Percentiles rank a stretch among this genome's conserved stretches.
Conservation (phyloP, 2,888 invertebrate species). For the Philopedon plagiatum region DNA sequence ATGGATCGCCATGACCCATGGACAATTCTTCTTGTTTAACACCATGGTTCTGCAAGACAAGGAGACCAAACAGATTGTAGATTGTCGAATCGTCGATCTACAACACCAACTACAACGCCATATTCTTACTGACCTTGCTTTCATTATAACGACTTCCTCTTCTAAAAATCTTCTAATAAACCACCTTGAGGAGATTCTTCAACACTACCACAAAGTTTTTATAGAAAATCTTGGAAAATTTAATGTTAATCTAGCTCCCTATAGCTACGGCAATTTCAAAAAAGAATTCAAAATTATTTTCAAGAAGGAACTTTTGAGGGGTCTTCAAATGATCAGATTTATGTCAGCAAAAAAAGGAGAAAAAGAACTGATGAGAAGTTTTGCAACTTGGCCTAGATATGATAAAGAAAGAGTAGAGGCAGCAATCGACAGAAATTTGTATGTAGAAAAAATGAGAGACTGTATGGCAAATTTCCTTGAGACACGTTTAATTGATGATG, state of each 20-base stretch:
- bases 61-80: neutral
- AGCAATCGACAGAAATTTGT: neutral
- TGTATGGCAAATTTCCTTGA: neutral
- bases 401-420: neutral
- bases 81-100: neutral
- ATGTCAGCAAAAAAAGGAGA: neutral
- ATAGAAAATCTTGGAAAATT: neutral
- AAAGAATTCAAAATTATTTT: neutral
- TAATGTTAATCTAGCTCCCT: neutral
- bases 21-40: neutral
- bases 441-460: neutral
- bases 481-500: neutral
- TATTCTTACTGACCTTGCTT: neutral
- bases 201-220: neutral
- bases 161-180: neutral
- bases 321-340: neutral
- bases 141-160: neutral
- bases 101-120: neutral
- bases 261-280: neutral
- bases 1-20: neutral
- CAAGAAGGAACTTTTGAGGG: neutral
- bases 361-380: neutral
- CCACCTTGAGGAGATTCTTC: neutral
- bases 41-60: neutral
- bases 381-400: neutral